A percentile compares a stretch with the other conserved stretches of the same genome.
Evolutionary conservation across 2,113 vertebrate species (phyloP).

Genomic region (Anarrhichthys ocellatus): DNA sequence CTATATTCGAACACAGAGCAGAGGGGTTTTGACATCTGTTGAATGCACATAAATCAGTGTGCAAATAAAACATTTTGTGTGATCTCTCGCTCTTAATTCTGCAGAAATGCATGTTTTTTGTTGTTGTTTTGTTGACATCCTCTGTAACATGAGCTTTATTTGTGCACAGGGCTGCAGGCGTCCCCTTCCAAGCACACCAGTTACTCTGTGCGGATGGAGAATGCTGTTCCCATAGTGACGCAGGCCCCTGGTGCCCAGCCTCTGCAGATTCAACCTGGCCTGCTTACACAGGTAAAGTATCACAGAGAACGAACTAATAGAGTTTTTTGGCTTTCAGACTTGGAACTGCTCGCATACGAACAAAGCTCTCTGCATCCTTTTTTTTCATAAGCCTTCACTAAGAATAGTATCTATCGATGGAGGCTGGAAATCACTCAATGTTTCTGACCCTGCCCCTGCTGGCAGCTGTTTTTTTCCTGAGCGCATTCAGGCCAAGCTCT

Average conservation of each 20-base stretch:
- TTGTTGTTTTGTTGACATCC: slow-evolving; percentile 40
- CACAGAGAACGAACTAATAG: slow-evolving; percentile 23
- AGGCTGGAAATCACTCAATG: slow-evolving; percentile 63
- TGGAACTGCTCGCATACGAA: slow-evolving; percentile 44
- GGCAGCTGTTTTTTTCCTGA: slow-evolving; percentile 68
- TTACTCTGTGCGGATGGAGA: slow-evolving; percentile 98
- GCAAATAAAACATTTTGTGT: neutral
- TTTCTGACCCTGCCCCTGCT: slow-evolving; percentile 66
- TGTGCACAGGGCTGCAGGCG: slow-evolving; percentile 91
- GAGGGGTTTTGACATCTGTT: slow-evolving; percentile 27
- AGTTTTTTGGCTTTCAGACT: slow-evolving; percentile 41
- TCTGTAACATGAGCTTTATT: slow-evolving; percentile 42
- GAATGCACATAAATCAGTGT: slow-evolving; percentile 39
- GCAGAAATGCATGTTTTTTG: neutral
- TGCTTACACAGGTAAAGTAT: slow-evolving; percentile 93
- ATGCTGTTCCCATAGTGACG: slow-evolving; percentile 97
- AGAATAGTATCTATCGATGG: slow-evolving; percentile 70
- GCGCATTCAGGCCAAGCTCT: slow-evolving; percentile 62
- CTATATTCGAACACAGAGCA: slow-evolving; percentile 15
- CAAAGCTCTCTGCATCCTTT: slow-evolving; percentile 40
- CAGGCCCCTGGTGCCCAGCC: slow-evolving; percentile 95
- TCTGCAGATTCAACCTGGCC: slow-evolving; percentile 96
- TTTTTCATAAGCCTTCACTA: slow-evolving; percentile 52
- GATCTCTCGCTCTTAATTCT: slow-evolving; percentile 20
- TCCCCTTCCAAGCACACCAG: slow-evolving; percentile 97